Evolutionary conservation across 2,888 invertebrate genomes (phyloP), one percentile per base, ranked within the genome.

Genomic region (Arrhopalites spinosus): DNA sequence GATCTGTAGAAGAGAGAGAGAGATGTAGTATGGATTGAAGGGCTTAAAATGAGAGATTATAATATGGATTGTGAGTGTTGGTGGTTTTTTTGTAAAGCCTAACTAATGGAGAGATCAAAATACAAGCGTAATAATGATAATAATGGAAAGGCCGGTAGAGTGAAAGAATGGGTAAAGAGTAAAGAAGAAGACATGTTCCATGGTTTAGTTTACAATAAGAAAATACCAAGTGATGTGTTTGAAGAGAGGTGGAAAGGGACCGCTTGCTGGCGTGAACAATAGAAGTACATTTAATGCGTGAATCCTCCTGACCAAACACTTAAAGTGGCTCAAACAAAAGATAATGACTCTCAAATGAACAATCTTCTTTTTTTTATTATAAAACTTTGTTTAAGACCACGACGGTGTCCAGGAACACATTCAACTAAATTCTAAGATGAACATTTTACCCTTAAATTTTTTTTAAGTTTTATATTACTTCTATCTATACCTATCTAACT

Each of bases 271-370:
- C 70, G 50, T 70, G 50, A 70, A 77, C 74, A 77, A 77, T 74
- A 61, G 74, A 68, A 68, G 53, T 50, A 76, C 68, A 76, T 76
- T 76, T 72, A 76, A 76, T 72, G 76, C 76, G 76, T 76, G 76
- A 76, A 76, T 76, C 76, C 76, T 76, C 76, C 23, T 76, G 76
- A 76, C 76, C 76, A 76, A 76, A 76, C 76, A 76, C 72, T 76
- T 76, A 75, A 75, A 75, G 66, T 75, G 75, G 72, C 64, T 73
- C 64, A 64, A 67, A 72, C 72, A 73, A 72, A 73, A 72, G 72
- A 76, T 64, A 64, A 64, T 76, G 73, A 76, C 75, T 75, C 56
- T 64, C 64, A 64, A 64, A 64, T 64, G 64, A 43, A 64, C 17
- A 29, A 30, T 64, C 23, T 15, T 27, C 69, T 74, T 68, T 68